Base-by-base conservation (phyloP, 2,888 invertebrate species). In the Andrena praecox region DNA sequence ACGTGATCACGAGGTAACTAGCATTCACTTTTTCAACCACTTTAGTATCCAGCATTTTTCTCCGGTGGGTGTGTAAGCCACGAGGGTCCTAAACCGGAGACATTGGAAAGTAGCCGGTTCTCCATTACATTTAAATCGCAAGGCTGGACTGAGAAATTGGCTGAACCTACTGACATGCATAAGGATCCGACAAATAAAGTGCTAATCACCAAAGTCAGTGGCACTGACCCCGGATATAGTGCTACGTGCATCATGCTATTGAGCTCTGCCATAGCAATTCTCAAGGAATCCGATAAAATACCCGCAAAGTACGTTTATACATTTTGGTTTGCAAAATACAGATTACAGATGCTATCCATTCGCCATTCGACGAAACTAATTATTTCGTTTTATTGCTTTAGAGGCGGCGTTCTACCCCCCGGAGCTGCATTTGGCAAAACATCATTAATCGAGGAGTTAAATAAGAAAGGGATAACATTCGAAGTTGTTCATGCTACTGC, bases 331-430 rank as follows among this genome's bases (percentile, higher is more conserved):
- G 56, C 42, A 1, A 2, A 2, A 1, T 54, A 29, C 42, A 56
- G 48, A 66, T 35, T 16, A 6, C 16, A 12, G 5, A 16, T 7
- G 5, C 27, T 27, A 27, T n/a, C 24, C 2, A 52, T 16, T 31
- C n/a, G 20, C 29, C 4, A 27, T 20, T 52, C 52, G 20, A 20
- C 7, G n/a, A 60, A 31, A 10, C 56, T n/a, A 50, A 73, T 12
- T n/a, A 16, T 66, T 63, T n/a, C 66, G 8, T 69, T 66, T 60
- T 35, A 50, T 60, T 62, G 67, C 92, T 95, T 77, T 94, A 98
- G 97, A 10, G 98, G 98, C 50, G 99, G 99, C 12, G 98, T 99
- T 1, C 95, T 97, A 77, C 95, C 99, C 0, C 98, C 99, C 0
- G 98, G 97, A 0, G 96, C 96, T 12, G 98, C 98, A 0, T 99